Evolutionary conservation across 2,888 invertebrate genomes (phyloP).

Genomic region (Schrankia costaestrigalis): DNA sequence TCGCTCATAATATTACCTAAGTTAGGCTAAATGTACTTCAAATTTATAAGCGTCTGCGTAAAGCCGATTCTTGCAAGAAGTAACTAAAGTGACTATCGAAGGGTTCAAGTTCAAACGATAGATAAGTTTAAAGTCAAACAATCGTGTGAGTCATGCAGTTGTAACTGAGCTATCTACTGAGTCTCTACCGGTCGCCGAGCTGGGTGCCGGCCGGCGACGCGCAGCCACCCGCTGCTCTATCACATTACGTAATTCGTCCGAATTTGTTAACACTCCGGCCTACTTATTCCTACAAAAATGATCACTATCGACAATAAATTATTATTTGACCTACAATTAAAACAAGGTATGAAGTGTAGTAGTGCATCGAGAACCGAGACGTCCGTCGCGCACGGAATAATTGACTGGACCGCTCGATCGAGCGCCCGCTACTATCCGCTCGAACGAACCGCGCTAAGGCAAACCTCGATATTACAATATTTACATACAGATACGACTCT

Average conservation of each 20-base stretch:
- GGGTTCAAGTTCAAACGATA: constrained; percentile 45
- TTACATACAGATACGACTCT: constrained; percentile 67
- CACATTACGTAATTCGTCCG: constrained; percentile 76
- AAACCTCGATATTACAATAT: constrained; percentile 72
- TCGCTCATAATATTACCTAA: constrained; percentile 53
- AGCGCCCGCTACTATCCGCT: constrained; percentile 50
- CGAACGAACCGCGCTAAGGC: constrained; percentile 65
- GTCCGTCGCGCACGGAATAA: constrained; percentile 63
- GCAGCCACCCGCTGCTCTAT: constrained; percentile 62
- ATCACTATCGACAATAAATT: constrained; percentile 79
- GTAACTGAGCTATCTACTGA: constrained; percentile 40
- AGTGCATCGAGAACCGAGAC: constrained; percentile 57
- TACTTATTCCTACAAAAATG: constrained; percentile 79
- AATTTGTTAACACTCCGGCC: constrained; percentile 77
- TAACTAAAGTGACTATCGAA: constrained; percentile 48
- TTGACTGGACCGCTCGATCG: constrained; percentile 70
- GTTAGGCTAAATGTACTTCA: constrained; percentile 48
- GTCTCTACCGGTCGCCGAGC: constrained; percentile 49
- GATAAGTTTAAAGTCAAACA: constrained; percentile 40
- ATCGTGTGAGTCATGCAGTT: constrained; percentile 53
- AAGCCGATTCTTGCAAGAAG: constrained; percentile 47
- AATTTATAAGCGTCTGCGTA: constrained; percentile 56
- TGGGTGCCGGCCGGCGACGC: constrained; percentile 49
- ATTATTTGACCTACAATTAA: constrained; percentile 74
- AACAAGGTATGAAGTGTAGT: constrained; percentile 73